Evolutionary conservation across 2,797 vertebrate genomes (phyloP).

Genomic region (Leptatherina wallacei): DNA sequence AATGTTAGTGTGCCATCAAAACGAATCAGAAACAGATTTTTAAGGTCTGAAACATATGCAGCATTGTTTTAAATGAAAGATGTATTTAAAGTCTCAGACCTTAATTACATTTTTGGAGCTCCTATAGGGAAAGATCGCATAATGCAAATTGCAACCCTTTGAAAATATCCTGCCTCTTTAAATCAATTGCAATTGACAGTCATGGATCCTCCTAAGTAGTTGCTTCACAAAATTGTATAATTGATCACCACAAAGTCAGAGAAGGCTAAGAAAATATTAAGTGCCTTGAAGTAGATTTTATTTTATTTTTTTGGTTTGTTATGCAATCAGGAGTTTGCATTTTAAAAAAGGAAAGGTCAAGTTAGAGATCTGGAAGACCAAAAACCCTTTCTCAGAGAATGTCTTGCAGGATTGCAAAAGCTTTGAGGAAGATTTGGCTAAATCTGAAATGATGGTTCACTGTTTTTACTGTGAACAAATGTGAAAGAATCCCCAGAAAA

Average conservation of each 20-base stretch:
- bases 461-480: no score
- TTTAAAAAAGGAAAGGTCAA: no score
- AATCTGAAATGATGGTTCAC: no score
- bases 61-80: background rate
- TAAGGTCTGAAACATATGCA: no score
- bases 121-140: background rate
- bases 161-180: background rate
- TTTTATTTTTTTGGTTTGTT: background rate
- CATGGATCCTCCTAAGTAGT: background rate
- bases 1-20: no score
- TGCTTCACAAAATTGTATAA: background rate
- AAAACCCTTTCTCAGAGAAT: no score
- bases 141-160: background rate
- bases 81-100: background rate
- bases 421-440: background rate
- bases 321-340: no score
- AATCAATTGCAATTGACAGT: background rate
- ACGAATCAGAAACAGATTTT: no score
- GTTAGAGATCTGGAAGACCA: no score
- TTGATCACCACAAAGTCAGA: background rate
- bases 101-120: background rate
- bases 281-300: no score
- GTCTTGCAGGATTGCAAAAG: no score
- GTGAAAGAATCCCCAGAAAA: no score
- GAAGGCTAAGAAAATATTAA: background rate